Base-by-base conservation (phyloP, 35 echinoderm and acorn worm species). In the Acanthaster planci region DNA sequence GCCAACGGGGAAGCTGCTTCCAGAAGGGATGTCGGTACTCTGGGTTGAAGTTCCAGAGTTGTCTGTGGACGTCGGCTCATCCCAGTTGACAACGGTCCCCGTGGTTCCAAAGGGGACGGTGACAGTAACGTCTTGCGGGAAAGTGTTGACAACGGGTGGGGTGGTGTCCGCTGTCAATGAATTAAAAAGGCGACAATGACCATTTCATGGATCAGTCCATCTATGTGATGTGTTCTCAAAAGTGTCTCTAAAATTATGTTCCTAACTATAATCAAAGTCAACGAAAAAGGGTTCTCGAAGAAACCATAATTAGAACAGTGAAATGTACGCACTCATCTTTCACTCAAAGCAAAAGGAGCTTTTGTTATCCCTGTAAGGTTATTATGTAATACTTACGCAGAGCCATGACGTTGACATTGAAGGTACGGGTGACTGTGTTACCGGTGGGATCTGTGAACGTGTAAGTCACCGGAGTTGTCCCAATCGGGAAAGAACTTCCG, bases 11-110 rank as follows among this genome's bases (percentile, higher is more conserved):
- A 92, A 92, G 14, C 32, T 10, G 51, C 38, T 76, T n/a, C 64
- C 80, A 38, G 90, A 67, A n/a, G 60, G 60, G n/a, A 22, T 67
- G 56, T 53, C 36, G 40, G 21, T 23, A 82, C 10, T 18, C 40
- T 83, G 17, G 78, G 60, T 31, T 19, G 37, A 34, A 76, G 42
- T 55, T 19, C 86, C 86, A 27, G 86, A 84, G 39, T 77, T 81
- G 55, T 97, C 94, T 5, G 86, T 85, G 9, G 90, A 86, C 23
- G 90, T 83, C 26, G 94, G 94, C 67, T 89, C 90, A 0, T 0
- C 21, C 94, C 94, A 97, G 37, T 30, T 82, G 0, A 79, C 86
- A 15, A 75, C 17, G 1, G 78, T 57, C 8, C 31, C 40, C 22
- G 79, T 52, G 38, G 80, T 76, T 32, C 80, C 80, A 40, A 84